Conservation (phyloP, 2,113 vertebrate genomes). For the Cinclus mexicanus region DNA sequence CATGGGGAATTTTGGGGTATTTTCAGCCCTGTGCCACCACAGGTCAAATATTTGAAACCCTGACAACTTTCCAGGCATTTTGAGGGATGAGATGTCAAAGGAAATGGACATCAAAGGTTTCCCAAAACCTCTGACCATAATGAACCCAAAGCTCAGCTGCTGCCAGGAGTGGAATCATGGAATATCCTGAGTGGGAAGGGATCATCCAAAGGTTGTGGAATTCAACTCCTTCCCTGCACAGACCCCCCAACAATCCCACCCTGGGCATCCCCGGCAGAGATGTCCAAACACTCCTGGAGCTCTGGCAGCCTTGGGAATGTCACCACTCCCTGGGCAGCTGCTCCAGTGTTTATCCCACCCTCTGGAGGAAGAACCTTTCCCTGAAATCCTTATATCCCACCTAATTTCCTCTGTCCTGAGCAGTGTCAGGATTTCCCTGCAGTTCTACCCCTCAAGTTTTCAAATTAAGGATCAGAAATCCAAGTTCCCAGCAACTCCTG, state of each 20-base stretch:
- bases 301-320: neutral
- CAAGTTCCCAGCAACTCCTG: fast-evolving
- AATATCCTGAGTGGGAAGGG: neutral
- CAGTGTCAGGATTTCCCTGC: neutral
- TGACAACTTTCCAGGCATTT: neutral
- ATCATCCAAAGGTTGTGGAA: fast-evolving
- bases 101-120: neutral
- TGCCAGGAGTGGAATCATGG: neutral
- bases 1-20: neutral
- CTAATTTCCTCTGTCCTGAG: neutral
- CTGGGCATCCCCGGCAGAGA: neutral
- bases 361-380: neutral
- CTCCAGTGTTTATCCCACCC: neutral
- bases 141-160: neutral
- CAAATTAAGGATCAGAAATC: neutral
- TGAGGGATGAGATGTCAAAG: neutral
- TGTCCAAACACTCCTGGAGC: neutral
- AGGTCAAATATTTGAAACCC: neutral
- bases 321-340: neutral
- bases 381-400: neutral
- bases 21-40: neutral
- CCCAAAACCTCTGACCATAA: fast-evolving
- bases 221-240: fast-evolving
- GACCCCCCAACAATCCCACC: neutral
- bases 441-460: neutral